Conservation (phyloP, 1,140 invertebrate genomes). For the Panagrolaimus sp. region DNA sequence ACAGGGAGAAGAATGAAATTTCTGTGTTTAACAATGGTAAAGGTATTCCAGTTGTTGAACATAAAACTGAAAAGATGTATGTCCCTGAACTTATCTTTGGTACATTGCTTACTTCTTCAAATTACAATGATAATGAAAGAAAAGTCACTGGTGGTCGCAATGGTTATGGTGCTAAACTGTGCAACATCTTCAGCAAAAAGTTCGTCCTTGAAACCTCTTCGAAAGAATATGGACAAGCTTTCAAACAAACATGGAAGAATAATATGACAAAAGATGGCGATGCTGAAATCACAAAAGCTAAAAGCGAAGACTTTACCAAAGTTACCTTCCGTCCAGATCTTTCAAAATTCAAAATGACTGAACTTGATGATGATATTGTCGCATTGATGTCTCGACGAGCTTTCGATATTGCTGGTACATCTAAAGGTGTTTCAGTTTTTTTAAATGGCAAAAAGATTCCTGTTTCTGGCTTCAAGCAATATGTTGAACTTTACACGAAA, state of each 20-base stretch:
- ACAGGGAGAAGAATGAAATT: conserved; percentile 79
- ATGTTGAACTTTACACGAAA: conserved; percentile 86
- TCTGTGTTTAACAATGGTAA: conserved; percentile 95
- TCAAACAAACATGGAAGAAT: conserved; percentile 88
- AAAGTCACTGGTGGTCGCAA: conserved; percentile 93
- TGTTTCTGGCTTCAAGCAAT: conserved; percentile 88
- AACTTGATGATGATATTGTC: conserved; percentile 88
- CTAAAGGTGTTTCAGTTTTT: conserved; percentile 76
- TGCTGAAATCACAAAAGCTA: conserved; percentile 70
- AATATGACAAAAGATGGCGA: conserved; percentile 92
- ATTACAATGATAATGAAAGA: conserved; percentile 96
- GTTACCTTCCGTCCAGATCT: conserved; percentile 94
- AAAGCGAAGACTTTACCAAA: conserved; percentile 83
- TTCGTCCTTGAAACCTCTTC: conserved; percentile 91
- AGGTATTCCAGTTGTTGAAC: conserved; percentile 94
- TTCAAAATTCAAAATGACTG: conserved; percentile 89
- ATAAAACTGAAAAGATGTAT: conserved; percentile 96
- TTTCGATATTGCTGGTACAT: conserved; percentile 87
- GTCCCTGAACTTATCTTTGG: conserved; percentile 99
- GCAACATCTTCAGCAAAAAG: conserved; percentile 95
- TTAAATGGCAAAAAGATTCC: conserved; percentile 81
- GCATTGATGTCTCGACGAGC: conserved; percentile 84
- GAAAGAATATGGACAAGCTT: conserved; percentile 77
- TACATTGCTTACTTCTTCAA: conserved; percentile 93
- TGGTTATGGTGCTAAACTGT: conserved; percentile 97